A percentile compares a stretch with the other conserved stretches of the same genome.
Evolutionary conservation across 2,888 invertebrate genomes (phyloP).

Genomic region (Agonopterix subpropinquella): DNA sequence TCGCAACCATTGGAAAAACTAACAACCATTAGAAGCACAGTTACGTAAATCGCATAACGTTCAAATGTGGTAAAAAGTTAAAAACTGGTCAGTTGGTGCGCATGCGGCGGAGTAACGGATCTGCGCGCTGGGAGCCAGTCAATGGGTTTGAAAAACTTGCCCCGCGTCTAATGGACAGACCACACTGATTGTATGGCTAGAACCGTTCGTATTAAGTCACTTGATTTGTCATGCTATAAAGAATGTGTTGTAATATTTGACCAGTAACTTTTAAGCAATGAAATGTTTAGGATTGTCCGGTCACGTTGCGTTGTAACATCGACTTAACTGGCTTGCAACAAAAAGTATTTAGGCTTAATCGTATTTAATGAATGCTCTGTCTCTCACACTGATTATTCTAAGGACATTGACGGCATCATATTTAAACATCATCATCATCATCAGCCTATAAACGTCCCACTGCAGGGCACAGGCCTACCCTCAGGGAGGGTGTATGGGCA

Average conservation of each 20-base stretch:
- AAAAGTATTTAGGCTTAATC: no score
- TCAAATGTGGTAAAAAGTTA: conserved; percentile 45
- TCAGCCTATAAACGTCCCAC: no score
- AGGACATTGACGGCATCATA: no score
- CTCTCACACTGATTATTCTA: no score
- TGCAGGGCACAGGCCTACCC: no score
- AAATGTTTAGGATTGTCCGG: no score
- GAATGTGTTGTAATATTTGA: conserved; percentile 9
- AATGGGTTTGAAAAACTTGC: conserved; percentile 53
- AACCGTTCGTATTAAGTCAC: not conserved
- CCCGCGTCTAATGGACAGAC: conserved; percentile 21
- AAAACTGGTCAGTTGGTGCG: conserved; percentile 31
- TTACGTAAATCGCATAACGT: conserved; percentile 64
- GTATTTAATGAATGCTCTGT: no score
- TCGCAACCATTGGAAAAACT: conserved; percentile 49
- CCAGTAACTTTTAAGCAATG: conserved; percentile 7
- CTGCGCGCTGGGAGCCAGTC: conserved; percentile 22
- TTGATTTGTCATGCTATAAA: not conserved
- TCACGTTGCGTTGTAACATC: no score
- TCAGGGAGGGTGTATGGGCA: no score
- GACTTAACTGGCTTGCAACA: no score
- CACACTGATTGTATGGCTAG: conserved; percentile 16
- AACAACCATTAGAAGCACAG: conserved; percentile 64
- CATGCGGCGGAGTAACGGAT: conserved; percentile 13
- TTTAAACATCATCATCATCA: no score